A percentile compares a stretch with the other conserved stretches of the same genome.
These are phyloP conservation scores for Neoscelio sp. DNA, from an alignment of 2,888 invertebrate species.

Conservation along the genomic window DNA sequence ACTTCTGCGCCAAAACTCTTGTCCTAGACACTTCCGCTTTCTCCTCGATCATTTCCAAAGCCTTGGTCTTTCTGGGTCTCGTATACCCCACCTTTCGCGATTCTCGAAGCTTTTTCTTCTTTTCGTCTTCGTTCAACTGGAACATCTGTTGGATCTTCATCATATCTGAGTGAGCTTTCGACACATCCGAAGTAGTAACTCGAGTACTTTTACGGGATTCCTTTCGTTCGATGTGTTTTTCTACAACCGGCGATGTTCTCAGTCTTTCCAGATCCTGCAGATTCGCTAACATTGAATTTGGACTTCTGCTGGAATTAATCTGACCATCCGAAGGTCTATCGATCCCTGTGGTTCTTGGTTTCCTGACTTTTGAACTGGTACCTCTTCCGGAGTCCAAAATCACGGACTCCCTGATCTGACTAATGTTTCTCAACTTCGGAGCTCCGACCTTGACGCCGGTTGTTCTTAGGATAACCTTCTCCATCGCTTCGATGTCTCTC, in stretches of 20 bases:
- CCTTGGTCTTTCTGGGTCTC: conserved; percentile 19
- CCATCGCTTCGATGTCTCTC: conserved; percentile 75
- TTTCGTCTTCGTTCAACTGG: conserved; percentile 68
- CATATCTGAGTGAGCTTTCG: conserved; percentile 77
- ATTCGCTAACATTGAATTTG: conserved; percentile 77
- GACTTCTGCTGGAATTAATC: conserved; percentile 4
- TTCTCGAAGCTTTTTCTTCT: conserved; percentile 60
- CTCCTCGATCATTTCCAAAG: conserved; percentile 66
- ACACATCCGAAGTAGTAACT: conserved; percentile 62
- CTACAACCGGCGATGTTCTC: conserved; percentile 73
- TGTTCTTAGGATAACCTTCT: conserved; percentile 74
- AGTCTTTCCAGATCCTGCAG: conserved; percentile 77
- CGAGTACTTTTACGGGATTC: not conserved
- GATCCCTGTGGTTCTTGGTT: conserved; percentile 66
- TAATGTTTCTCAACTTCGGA: conserved; percentile 77
- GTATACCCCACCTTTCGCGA: not conserved
- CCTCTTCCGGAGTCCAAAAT: not conserved
- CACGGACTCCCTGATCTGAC: conserved; percentile 71
- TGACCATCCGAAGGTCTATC: conserved; percentile 48
- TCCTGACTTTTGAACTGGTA: conserved; percentile 9
- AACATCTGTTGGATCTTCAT: conserved; percentile 79
- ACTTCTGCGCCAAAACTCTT: conserved; percentile 73
- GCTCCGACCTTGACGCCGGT: conserved; percentile 75
- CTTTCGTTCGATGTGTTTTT: conserved; percentile 44
- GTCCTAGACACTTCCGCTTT: conserved; percentile 72